Conservation (phyloP, 2,113 vertebrate genomes). For the Trochalopteron elliotii region DNA sequence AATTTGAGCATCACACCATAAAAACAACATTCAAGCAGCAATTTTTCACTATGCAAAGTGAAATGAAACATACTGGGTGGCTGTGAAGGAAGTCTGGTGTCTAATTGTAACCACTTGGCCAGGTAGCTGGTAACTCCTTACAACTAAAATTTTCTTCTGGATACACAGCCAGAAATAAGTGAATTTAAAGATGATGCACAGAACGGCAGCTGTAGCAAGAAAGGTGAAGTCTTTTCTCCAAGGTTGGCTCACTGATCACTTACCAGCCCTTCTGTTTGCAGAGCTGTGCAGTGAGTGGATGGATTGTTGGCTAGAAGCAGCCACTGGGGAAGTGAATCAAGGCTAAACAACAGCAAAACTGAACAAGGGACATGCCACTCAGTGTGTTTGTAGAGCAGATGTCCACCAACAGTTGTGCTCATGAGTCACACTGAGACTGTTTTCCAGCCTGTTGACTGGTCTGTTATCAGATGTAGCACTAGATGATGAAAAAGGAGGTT, state of each 20-base stretch:
- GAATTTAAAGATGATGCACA: neutral
- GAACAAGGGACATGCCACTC: neutral
- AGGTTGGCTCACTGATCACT: neutral
- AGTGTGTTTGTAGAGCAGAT: neutral
- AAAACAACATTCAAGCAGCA: neutral
- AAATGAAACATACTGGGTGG: neutral
- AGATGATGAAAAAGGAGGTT: neutral
- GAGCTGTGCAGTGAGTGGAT: neutral
- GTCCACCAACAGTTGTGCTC: neutral
- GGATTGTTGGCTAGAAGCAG: neutral
- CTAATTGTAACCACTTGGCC: neutral
- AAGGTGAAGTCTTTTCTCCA: neutral
- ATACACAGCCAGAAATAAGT: neutral
- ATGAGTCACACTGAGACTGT: neutral
- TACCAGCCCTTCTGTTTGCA: neutral
- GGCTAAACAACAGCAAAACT: neutral
- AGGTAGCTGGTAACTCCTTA: neutral
- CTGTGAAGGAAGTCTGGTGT: neutral
- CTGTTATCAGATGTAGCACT: neutral
- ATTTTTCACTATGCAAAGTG: neutral
- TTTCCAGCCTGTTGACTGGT: neutral
- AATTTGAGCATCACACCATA: neutral
- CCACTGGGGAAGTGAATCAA: neutral
- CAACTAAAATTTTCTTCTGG: neutral
- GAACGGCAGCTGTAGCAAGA: neutral